Conservation (phyloP, 2,888 invertebrate genomes). For the Sialis lutaria region DNA sequence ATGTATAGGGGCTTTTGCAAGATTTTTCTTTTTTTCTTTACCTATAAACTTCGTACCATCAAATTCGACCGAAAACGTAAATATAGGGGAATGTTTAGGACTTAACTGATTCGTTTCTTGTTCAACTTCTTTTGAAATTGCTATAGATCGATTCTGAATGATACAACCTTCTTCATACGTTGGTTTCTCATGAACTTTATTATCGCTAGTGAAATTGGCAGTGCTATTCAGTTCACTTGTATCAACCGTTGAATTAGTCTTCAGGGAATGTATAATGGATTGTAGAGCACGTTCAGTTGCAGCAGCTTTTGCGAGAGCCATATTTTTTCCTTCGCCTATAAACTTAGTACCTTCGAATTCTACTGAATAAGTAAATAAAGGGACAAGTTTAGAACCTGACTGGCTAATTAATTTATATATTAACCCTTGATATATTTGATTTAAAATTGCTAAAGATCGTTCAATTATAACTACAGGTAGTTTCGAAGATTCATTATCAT, state of each 20-base stretch:
- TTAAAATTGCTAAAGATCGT: slow-evolving; percentile 61
- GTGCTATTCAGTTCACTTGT: slow-evolving; percentile 17
- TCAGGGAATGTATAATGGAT: slow-evolving; percentile 32
- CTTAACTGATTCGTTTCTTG: slow-evolving; percentile 64
- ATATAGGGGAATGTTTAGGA: slow-evolving; percentile 76
- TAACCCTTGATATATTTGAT: slow-evolving; percentile 69
- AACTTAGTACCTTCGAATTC: slow-evolving; percentile 42
- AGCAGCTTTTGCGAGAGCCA: slow-evolving; percentile 34
- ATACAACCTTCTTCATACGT: slow-evolving; percentile 6
- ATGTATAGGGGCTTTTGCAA: slow-evolving; percentile 33
- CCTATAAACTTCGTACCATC: slow-evolving; percentile 38
- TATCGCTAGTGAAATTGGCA: slow-evolving; percentile 33
- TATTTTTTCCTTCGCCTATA: slow-evolving; percentile 34
- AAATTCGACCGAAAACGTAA: slow-evolving; percentile 63
- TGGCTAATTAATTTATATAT: slow-evolving; percentile 59
- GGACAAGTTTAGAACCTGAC: slow-evolving; percentile 76
- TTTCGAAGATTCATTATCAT: too few relatives aligned
- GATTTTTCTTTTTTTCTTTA: slow-evolving; percentile 35
- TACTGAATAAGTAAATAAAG: slow-evolving; percentile 70
- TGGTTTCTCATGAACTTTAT: slow-evolving; percentile 22
- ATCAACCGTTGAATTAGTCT: slow-evolving; percentile 8
- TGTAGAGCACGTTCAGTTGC: slow-evolving; percentile 36
- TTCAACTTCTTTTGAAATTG: slow-evolving; percentile 69
- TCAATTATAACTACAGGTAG: slow-evolving; percentile 14
- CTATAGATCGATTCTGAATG: too few relatives aligned